Evolutionary conservation across 2,113 vertebrate genomes (phyloP).

Genomic region (Eptatretus burgeri): DNA sequence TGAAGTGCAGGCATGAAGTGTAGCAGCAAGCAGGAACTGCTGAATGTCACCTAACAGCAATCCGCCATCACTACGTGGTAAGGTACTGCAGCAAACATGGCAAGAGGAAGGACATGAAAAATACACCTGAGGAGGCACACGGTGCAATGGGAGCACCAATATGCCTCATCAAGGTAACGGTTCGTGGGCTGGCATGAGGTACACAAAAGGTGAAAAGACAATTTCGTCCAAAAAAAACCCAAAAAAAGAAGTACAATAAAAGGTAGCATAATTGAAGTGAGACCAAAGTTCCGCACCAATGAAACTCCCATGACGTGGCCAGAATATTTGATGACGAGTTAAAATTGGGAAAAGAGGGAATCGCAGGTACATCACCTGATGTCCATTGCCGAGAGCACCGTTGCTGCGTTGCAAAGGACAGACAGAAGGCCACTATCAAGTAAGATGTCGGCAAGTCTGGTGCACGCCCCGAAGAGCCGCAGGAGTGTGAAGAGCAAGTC

Average conservation of each 20-base stretch:
- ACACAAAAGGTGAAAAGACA: no score
- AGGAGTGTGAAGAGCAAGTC: slow-evolving; percentile 52
- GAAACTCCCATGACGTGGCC: neutral
- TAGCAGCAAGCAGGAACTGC: slow-evolving; percentile 58
- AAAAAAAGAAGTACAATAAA: no score
- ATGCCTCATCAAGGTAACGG: no score
- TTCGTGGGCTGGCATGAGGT: no score
- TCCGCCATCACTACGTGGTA: slow-evolving; percentile 56
- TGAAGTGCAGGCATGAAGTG: slow-evolving; percentile 84
- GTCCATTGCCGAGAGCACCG: slow-evolving; percentile 65
- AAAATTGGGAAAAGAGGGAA: neutral
- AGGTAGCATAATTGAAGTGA: neutral
- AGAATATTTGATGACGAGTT: neutral
- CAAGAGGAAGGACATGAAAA: neutral
- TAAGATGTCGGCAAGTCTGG: slow-evolving; percentile 71
- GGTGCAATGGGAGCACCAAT: no score
- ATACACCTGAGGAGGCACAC: no score
- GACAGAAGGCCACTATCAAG: slow-evolving; percentile 81
- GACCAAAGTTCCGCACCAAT: no score
- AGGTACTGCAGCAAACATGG: slow-evolving; percentile 23
- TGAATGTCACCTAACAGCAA: slow-evolving; percentile 70
- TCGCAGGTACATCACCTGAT: slow-evolving; percentile 30
- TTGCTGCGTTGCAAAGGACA: slow-evolving; percentile 63
- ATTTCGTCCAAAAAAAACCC: no score
- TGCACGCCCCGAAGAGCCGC: slow-evolving; percentile 65